These are phyloP conservation scores for Myotis pilosus DNA, from an alignment of 2,797 vertebrate species.

Conservation along the genomic window DNA sequence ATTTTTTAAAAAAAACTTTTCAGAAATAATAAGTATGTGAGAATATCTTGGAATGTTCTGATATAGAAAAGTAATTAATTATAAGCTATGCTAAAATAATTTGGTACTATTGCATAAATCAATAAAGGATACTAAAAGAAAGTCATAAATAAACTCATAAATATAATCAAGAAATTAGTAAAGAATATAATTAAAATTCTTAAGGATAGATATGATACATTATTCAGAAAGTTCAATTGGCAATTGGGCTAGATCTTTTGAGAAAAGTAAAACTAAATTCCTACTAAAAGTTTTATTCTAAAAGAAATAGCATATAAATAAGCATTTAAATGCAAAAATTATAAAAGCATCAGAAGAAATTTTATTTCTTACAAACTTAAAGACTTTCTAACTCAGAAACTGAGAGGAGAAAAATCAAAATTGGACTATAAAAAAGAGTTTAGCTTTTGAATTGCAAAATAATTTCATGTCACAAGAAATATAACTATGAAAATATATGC, in stretches of 20 bases:
- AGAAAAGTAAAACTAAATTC: neutral
- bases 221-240: neutral
- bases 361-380: neutral
- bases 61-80: neutral
- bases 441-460: neutral
- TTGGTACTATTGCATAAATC: neutral
- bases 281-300: neutral
- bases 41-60: neutral
- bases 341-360: neutral
- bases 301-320: neutral
- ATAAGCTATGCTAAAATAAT: neutral
- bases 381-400: neutral
- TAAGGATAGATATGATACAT: neutral
- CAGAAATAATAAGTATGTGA: neutral
- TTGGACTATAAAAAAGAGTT: neutral
- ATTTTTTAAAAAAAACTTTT: neutral
- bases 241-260: neutral
- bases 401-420: neutral
- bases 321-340: slow-evolving; percentile 2
- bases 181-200: neutral
- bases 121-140: neutral
- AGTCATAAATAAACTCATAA: neutral
- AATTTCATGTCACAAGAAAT: slow-evolving; percentile 18
- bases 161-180: neutral
- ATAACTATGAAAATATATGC: neutral